A percentile compares a stretch with the other conserved stretches of the same genome.
These are phyloP conservation scores for Leuciscus waleckii DNA, from an alignment of 2,797 vertebrate genomes.

Conservation along the genomic window DNA sequence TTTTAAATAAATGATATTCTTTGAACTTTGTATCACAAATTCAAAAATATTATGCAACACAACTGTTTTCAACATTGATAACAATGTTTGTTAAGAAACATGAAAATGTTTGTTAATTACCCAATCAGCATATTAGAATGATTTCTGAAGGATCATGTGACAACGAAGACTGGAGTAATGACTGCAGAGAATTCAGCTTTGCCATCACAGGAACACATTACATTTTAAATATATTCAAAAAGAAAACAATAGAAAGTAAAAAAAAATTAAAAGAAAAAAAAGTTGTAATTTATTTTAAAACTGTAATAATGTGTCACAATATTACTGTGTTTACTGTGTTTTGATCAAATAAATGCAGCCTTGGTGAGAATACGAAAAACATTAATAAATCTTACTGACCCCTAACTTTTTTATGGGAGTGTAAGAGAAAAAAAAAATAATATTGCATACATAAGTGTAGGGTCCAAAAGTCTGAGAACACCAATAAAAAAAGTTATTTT, in stretches of 20 bases:
- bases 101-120: background rate
- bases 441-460: too few species aligned
- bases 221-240: slow-evolving; percentile 3
- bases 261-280: too few species aligned
- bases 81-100: too few species aligned
- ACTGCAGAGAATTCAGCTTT: background rate
- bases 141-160: slow-evolving; percentile 5
- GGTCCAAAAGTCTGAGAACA: too few species aligned
- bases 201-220: background rate
- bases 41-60: too few species aligned
- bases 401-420: background rate
- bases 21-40: too few species aligned
- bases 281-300: background rate
- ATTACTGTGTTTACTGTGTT: background rate
- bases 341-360: background rate
- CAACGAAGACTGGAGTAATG: background rate
- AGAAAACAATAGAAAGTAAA: background rate
- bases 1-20: too few species aligned
- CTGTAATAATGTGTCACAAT: background rate
- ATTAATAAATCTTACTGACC: background rate
- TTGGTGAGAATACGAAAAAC: background rate
- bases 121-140: background rate
- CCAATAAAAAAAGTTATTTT: background rate
- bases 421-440: background rate
- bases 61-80: background rate